Conservation (phyloP, 2,113 vertebrate species). For the Myrmecobius fasciatus region DNA sequence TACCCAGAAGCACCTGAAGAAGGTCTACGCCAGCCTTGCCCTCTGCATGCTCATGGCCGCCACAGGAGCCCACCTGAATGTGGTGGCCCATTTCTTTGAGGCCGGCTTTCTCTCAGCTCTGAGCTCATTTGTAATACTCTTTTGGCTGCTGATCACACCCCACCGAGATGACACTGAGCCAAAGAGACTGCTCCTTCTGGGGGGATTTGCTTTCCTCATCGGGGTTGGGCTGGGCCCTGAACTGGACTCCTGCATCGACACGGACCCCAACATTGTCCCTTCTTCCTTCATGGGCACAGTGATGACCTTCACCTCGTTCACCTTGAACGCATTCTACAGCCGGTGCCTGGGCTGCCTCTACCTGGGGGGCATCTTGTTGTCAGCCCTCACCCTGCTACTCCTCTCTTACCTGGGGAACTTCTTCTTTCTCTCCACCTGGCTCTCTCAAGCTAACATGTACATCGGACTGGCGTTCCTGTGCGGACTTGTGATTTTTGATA, state of each 20-base stretch:
- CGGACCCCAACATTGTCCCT: conserved; percentile 95
- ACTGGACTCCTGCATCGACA: conserved; percentile 91
- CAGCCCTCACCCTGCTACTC: conserved; percentile 89
- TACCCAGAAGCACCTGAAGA: conserved; percentile 97
- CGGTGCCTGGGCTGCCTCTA: conserved; percentile 94
- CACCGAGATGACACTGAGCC: conserved; percentile 92
- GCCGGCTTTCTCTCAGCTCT: conserved; percentile 90
- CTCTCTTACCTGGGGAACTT: conserved; percentile 91
- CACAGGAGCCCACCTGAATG: conserved; percentile 91
- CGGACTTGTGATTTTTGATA: conserved; percentile 97
- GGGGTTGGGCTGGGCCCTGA: conserved; percentile 94
- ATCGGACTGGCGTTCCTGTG: conserved; percentile 94
- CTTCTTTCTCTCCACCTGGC: conserved; percentile 90
- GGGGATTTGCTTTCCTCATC: conserved; percentile 95
- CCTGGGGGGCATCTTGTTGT: conserved; percentile 94
- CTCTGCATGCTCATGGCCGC: conserved; percentile 93
- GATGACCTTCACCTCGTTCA: conserved; percentile 94
- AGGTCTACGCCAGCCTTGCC: conserved; percentile 94
- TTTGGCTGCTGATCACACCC: conserved; percentile 94
- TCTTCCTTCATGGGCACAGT: conserved; percentile 95
- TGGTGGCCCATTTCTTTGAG: conserved; percentile 92
- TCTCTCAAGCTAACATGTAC: conserved; percentile 95
- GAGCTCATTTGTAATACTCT: conserved; percentile 91
- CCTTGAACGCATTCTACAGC: conserved; percentile 93
- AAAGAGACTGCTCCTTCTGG: conserved; percentile 93